Evolutionary conservation across 2,888 invertebrate genomes (phyloP).

Genomic region (Eubasilissa splendida): DNA sequence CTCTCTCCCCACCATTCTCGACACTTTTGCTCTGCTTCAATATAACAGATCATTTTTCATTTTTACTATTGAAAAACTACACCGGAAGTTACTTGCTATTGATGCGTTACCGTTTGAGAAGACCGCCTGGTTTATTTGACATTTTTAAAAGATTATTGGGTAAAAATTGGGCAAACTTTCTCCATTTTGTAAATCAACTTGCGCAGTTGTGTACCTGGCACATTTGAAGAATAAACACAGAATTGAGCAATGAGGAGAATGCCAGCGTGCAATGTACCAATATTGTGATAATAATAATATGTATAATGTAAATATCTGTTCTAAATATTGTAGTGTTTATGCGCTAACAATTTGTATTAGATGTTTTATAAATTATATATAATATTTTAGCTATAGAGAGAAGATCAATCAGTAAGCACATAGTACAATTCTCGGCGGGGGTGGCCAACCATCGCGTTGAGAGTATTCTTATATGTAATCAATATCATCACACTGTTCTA

Average conservation of each 20-base stretch:
- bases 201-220: background rate
- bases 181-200: slow-evolving; percentile 3
- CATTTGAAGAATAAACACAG: background rate
- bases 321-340: slow-evolving; percentile 41
- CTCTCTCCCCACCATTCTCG: too few species aligned
- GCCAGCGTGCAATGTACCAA: slow-evolving; percentile 41
- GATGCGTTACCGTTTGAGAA: too few species aligned
- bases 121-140: too few species aligned
- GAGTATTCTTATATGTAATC: slow-evolving; percentile 13
- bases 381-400: slow-evolving; percentile 31
- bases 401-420: slow-evolving; percentile 34
- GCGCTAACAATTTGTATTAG: slow-evolving; percentile 49
- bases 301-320: slow-evolving; percentile 50
- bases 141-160: too few species aligned
- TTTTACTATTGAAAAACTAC: too few species aligned
- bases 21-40: too few species aligned
- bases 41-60: too few species aligned
- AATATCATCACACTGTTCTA: slow-evolving; percentile 17
- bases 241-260: background rate
- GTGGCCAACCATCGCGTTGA: background rate
- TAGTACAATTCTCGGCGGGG: slow-evolving; percentile 41
- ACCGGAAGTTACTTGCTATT: too few species aligned
- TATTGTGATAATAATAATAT: slow-evolving; percentile 56
- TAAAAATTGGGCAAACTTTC: slow-evolving; percentile 3
- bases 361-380: slow-evolving; percentile 47